Conservation (phyloP, 2,113 vertebrate species). For the Sylvilagus bachmani region DNA sequence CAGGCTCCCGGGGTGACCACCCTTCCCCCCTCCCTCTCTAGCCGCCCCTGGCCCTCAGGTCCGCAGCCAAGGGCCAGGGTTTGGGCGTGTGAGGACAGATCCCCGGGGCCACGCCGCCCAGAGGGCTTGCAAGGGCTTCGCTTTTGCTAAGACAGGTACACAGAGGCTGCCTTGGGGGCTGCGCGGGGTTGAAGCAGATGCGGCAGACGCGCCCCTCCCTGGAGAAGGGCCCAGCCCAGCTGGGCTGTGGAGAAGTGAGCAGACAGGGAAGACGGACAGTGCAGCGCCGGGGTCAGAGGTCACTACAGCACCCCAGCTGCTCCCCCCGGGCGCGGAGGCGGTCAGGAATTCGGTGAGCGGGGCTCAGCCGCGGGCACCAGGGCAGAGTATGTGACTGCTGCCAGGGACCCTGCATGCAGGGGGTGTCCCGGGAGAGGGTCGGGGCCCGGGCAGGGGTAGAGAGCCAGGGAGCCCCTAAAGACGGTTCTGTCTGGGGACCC, state of each 20-base stretch:
- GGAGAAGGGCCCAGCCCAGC: rapidly evolving
- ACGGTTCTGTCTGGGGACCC: not conserved
- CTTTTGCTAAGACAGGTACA: not conserved
- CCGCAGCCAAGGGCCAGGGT: rapidly evolving
- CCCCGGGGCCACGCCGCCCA: rapidly evolving
- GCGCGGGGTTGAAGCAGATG: not conserved
- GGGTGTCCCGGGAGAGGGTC: not conserved
- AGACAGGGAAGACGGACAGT: not conserved
- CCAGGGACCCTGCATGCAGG: no score
- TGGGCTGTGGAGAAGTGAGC: not conserved
- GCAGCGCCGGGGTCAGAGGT: not conserved
- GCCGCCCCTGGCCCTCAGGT: not conserved
- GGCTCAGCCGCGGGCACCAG: rapidly evolving
- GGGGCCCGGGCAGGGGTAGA: not conserved
- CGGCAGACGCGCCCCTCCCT: rapidly evolving
- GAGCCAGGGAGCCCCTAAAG: not conserved
- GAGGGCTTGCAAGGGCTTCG: not conserved
- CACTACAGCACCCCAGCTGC: no score
- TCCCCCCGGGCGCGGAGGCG: no score
- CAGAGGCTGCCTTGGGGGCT: not conserved
- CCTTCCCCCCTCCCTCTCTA: not conserved
- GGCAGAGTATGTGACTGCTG: not conserved
- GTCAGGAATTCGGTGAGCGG: no score
- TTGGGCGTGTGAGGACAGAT: no score
- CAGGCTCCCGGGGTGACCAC: not conserved